Conservation (phyloP, 92 coral and sea anemone species). For the Bergia puertoricense region DNA sequence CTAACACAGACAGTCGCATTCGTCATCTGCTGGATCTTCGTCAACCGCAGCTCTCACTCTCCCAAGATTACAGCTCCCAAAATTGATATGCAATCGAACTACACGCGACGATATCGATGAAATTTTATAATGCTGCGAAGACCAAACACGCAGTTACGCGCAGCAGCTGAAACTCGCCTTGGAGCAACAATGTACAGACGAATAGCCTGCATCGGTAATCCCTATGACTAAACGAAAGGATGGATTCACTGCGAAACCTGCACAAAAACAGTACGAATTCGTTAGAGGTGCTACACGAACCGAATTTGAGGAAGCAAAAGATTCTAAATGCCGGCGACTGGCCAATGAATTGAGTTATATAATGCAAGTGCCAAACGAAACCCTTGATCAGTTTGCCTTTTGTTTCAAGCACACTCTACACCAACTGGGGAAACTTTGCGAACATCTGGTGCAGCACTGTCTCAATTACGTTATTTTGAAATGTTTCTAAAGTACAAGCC, state of each 20-base stretch:
- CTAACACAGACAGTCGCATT: neutral
- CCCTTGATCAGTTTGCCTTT: slow-evolving; percentile 42
- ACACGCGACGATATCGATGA: slow-evolving; percentile 33
- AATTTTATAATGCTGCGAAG: slow-evolving; percentile 39
- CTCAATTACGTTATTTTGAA: slow-evolving; percentile 28
- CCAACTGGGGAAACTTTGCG: slow-evolving; percentile 39
- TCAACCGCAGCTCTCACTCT: slow-evolving; percentile 25
- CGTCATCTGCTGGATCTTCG: neutral
- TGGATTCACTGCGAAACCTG: slow-evolving; percentile 33
- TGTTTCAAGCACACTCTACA: slow-evolving; percentile 44
- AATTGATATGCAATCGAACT: slow-evolving; percentile 12
- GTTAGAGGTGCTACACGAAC: slow-evolving; percentile 11
- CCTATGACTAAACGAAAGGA: slow-evolving; percentile 23
- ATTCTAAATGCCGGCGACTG: slow-evolving; percentile 40
- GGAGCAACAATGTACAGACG: slow-evolving; percentile 50
- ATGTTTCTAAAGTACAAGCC: slow-evolving; percentile 23
- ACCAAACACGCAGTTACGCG: slow-evolving; percentile 40
- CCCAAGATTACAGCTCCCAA: slow-evolving; percentile 49
- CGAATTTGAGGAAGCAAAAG: slow-evolving; percentile 45
- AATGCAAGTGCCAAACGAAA: slow-evolving; percentile 40
- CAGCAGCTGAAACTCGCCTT: slow-evolving; percentile 29
- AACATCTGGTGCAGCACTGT: slow-evolving; percentile 8
- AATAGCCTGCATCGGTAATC: slow-evolving; percentile 45
- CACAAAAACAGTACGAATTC: slow-evolving; percentile 35
- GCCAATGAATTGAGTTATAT: slow-evolving; percentile 38